Base-by-base conservation (phyloP, 2,888 invertebrate species). In the Marasmarcha lunaedactyla region DNA sequence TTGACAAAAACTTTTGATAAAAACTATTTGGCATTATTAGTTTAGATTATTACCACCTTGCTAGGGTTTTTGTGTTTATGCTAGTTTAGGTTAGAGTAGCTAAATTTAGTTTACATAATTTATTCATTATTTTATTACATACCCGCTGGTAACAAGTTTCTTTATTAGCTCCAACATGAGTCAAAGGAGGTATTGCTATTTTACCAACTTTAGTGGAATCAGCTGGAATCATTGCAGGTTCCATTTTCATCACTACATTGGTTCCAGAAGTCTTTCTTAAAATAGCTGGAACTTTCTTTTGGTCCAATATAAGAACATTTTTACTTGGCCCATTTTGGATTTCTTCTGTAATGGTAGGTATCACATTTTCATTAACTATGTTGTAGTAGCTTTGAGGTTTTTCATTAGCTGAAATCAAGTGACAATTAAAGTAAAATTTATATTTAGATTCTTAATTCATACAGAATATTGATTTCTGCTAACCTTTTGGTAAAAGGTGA, bases 361-460 rank as follows among this genome's bases (percentile, higher is more conserved):
- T 37, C 2, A 49, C 49, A 40, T 74, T 67, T 50, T 83, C 81
- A 57, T 83, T 83, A 1, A 72, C 66, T n/a, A 83, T 71, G 57
- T 77, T 78, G 40, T 69, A 79, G 46, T 65, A 71, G 2, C 54
- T 71, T 71, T 48, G 63, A 62, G 11, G 58, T 48, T 58, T 55
- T 40, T 54, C 54, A 46, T 62, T 67, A 11, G 46, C 77, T 78
- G 43, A 14, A 69, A 69, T n/a, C n/a, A n/a, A n/a, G n/a, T n/a
- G n/a, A n/a, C n/a, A n/a, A n/a, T n/a, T n/a, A n/a, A n/a, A n/a
- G n/a, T n/a, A n/a, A n/a, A n/a, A n/a, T n/a, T n/a, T n/a, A n/a
- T n/a, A n/a, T n/a, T n/a, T n/a, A n/a, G n/a, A n/a, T n/a, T n/a
- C n/a, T n/a, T n/a, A n/a, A n/a, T n/a, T n/a, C n/a, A n/a, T n/a